A percentile compares a stretch with the other conserved stretches of the same genome.
Evolutionary conservation across 2,113 vertebrate species (phyloP).

Genomic region (Donacobius atricapilla): DNA sequence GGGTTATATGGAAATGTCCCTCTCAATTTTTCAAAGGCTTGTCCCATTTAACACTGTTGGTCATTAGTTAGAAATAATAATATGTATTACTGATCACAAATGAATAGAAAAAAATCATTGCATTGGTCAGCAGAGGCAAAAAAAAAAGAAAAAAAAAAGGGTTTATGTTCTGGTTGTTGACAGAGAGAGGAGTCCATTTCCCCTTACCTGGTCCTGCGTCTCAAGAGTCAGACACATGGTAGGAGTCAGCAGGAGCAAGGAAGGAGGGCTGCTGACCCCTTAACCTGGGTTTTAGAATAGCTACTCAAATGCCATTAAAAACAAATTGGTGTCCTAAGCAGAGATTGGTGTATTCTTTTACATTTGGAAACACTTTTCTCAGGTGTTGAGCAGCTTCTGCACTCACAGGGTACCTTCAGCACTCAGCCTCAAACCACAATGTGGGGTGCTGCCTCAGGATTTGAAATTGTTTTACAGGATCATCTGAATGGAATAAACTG

Average conservation of each 20-base stretch:
- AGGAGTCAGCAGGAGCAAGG: background rate
- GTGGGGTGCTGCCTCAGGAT: background rate
- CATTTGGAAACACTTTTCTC: background rate
- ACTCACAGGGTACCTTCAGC: background rate
- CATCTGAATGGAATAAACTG: background rate
- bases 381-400: background rate
- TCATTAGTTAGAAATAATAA: constrained; percentile 26
- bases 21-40: constrained; percentile 1
- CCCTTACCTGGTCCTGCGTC: background rate
- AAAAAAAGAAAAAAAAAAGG: no score
- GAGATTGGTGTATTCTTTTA: background rate
- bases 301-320: background rate
- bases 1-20: constrained; percentile 52
- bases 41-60: background rate
- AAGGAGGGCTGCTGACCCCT: background rate
- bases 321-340: background rate
- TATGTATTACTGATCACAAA: background rate
- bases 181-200: background rate
- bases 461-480: background rate
- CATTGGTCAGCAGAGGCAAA: background rate
- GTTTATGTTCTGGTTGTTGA: background rate
- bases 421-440: background rate
- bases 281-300: background rate
- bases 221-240: background rate
- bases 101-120: constrained; percentile 17